Base-by-base conservation (phyloP, 2,888 invertebrate genomes). In the Drepanosiphum platanoidis region DNA sequence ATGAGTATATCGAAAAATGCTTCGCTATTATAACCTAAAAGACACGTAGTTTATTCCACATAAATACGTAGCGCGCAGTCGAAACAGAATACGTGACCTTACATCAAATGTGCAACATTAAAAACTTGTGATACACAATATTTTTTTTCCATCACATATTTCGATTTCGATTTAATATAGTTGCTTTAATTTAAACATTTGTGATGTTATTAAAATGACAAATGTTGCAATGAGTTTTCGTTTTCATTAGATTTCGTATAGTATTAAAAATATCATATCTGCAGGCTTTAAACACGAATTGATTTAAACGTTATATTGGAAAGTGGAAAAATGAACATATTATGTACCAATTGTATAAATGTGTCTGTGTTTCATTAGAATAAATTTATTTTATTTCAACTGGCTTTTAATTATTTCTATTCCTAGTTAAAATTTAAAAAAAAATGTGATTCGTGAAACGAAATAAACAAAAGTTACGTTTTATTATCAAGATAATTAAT, bases 11-110 rank as follows among this genome's bases (percentile, higher is more conserved):
- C 42, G 34, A 72, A 15, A 74, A 74, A 74, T 70, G 61, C 46
- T 83, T 83, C 42, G 46, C 66, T 30, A 58, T 42, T 39, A 72
- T 42, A 71, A 71, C 30, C 64, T 32, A 9, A 82, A 27, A 82
- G 74, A 82, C 82, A 82, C 82, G 82, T 82, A 72, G 72, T 82
- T 82, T 58, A 74, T 74, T 82, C 64, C 72, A 82, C 82, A 74
- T 72, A 64, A 74, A 82, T 82, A 82, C 82, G 72, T n/a, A 39
- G 32, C 64, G 32, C 64, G 30, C 66, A 66, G 32, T 66, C 13
- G 30, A 52, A 52, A 74, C 30, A 72, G 46, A 74, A 46, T 74
- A 82, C 82, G 82, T 82, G 82, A 82, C 82, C 64, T 74, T n/a
- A 74, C 82, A 82, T 82, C n/a, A 74, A 74, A 82, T 72, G 74